These are phyloP conservation scores for Anthoscopus minutus DNA, from an alignment of 2,113 vertebrate species.

Conservation along the genomic window DNA sequence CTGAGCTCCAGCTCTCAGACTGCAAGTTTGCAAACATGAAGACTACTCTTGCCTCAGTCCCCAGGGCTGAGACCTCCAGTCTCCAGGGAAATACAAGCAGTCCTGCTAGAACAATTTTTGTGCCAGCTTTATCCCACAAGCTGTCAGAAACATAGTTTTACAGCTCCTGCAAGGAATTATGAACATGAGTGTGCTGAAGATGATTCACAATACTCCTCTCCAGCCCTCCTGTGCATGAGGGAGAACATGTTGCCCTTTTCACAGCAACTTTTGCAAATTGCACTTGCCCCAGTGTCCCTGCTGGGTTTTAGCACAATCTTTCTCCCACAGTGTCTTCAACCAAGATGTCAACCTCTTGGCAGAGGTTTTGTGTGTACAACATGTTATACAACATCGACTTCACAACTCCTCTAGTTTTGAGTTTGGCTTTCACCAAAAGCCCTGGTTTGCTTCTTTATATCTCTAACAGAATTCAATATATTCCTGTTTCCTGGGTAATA, in stretches of 20 bases:
- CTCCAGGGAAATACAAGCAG: not conserved
- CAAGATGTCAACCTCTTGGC: not conserved
- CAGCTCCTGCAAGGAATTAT: not conserved
- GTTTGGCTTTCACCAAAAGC: not conserved
- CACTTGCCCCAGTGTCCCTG: not conserved
- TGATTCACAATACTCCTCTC: not conserved
- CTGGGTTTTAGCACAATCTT: not conserved
- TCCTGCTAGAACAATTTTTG: not conserved
- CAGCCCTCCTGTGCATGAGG: not conserved
- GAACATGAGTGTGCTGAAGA: not conserved
- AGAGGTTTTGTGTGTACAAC: not conserved
- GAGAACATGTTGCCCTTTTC: not conserved
- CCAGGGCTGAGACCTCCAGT: not conserved
- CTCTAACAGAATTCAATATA: not conserved
- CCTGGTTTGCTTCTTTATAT: not conserved
- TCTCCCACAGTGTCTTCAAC: not conserved
- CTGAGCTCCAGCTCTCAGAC: not conserved
- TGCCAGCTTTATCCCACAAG: not conserved
- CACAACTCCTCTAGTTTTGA: not conserved
- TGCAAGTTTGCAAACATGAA: not conserved
- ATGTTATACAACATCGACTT: fast-evolving
- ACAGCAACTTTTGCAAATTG: not conserved
- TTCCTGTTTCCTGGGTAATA: not conserved
- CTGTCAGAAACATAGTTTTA: not conserved
- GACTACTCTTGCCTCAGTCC: not conserved